Conservation (phyloP, 2,113 vertebrate genomes). For the Trogon surrucura region DNA sequence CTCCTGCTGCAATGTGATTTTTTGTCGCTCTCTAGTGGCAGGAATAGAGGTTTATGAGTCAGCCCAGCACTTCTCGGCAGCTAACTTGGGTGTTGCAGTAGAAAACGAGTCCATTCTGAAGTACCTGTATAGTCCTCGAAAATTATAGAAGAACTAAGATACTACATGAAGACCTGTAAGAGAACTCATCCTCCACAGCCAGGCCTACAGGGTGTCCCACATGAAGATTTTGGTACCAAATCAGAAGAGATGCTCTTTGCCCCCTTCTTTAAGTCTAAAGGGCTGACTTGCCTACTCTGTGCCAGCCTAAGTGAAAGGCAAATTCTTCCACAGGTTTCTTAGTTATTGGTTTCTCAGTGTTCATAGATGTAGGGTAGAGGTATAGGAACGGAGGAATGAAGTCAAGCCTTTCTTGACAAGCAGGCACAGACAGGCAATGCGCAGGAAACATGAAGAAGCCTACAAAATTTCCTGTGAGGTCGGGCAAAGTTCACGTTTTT, state of each 20-base stretch:
- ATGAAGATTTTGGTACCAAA: neutral
- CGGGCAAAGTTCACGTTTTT: neutral
- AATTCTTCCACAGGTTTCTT: neutral
- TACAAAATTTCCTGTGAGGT: neutral
- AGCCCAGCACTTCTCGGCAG: neutral
- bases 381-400: neutral
- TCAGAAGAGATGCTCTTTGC: neutral
- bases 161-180: neutral
- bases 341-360: neutral
- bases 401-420: neutral
- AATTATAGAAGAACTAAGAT: neutral
- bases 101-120: neutral
- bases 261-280: neutral
- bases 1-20: conserved; percentile 52
- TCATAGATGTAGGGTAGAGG: neutral
- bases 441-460: neutral
- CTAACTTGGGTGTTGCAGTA: neutral
- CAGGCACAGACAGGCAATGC: neutral
- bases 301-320: neutral
- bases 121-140: neutral
- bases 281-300: neutral
- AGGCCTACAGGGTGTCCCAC: neutral
- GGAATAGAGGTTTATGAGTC: neutral
- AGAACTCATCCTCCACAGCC: neutral
- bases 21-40: conserved; percentile 67